A percentile compares a stretch with the other conserved stretches of the same genome.
These are phyloP conservation scores for Metaphire vulgaris DNA, from an alignment of 1,140 invertebrate species.

Conservation along the genomic window DNA sequence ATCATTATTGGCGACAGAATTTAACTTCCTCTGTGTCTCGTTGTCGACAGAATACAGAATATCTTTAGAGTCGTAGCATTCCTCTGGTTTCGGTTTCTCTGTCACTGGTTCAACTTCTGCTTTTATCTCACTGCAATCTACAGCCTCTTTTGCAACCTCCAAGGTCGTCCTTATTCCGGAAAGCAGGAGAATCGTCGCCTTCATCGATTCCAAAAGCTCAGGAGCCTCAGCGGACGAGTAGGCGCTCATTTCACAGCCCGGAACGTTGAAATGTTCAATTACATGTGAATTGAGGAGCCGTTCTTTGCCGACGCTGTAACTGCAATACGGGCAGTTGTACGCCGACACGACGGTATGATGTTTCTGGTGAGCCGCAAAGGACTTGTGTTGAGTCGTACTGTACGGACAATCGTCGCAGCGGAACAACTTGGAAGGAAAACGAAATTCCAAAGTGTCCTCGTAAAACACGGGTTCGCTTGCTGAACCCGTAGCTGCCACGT, in stretches of 20 bases:
- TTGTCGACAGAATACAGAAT: too few relatives aligned
- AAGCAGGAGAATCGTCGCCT: background rate
- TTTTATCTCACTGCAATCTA: too few relatives aligned
- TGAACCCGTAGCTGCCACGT: background rate
- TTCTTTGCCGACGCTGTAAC: background rate
- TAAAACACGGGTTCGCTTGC: conserved; percentile 29
- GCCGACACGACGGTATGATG: conserved; percentile 3
- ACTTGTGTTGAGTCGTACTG: conserved; percentile 64
- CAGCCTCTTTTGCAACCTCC: background rate
- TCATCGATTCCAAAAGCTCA: background rate
- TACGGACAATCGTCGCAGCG: conserved; percentile 72
- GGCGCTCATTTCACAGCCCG: conserved; percentile 11
- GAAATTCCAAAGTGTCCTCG: conserved; percentile 38
- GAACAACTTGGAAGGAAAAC: conserved; percentile 52
- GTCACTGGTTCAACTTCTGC: too few relatives aligned
- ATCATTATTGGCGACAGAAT: too few relatives aligned
- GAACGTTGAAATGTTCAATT: conserved; percentile 15
- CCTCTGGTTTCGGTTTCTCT: too few relatives aligned
- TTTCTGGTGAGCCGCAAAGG: conserved; percentile 66
- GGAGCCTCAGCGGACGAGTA: conserved; percentile 4
- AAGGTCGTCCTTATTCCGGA: background rate
- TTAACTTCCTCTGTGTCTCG: too few relatives aligned
- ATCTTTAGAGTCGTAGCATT: too few relatives aligned
- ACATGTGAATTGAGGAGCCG: conserved; percentile 4
- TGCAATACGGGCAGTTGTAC: conserved; percentile 5